These are phyloP conservation scores for Eurystomus glaucurus DNA, from an alignment of 2,797 vertebrate genomes.

Conservation along the genomic window DNA sequence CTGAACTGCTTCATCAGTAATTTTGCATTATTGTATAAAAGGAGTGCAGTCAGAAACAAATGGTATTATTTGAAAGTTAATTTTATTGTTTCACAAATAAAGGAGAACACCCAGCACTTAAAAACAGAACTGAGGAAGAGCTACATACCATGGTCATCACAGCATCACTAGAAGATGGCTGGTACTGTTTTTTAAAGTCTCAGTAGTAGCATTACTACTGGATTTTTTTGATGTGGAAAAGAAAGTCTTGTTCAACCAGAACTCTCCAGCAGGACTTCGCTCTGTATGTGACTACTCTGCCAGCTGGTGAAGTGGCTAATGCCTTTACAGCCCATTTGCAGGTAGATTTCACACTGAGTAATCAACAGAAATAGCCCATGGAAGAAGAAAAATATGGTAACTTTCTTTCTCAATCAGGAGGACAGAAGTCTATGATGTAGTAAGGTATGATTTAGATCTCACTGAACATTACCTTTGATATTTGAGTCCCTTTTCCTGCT, in stretches of 20 bases:
- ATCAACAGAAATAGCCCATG: not conserved
- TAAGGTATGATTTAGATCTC: not conserved
- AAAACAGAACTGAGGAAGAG: not conserved
- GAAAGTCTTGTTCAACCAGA: not conserved
- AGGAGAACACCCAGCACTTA: not conserved
- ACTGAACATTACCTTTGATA: not conserved
- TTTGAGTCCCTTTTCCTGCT: not conserved
- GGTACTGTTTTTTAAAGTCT: not conserved
- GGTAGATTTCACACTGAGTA: not conserved
- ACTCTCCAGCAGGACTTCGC: not conserved
- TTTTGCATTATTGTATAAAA: not conserved
- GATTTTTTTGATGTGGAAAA: not conserved
- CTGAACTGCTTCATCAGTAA: not conserved
- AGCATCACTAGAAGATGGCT: not conserved
- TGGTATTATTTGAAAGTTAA: not conserved
- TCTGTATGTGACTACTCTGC: not conserved
- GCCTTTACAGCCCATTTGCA: not conserved
- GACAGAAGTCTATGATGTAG: not conserved
- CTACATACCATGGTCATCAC: not conserved
- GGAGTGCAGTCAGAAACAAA: not conserved
- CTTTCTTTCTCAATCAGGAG: not conserved
- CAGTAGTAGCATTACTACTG: not conserved
- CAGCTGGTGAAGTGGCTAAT: not conserved
- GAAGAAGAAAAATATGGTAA: not conserved
- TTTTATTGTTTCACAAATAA: slow-evolving; percentile 32